Conservation (phyloP, 53 echinoderm and acorn worm species). For the Echinarachnius parma region DNA sequence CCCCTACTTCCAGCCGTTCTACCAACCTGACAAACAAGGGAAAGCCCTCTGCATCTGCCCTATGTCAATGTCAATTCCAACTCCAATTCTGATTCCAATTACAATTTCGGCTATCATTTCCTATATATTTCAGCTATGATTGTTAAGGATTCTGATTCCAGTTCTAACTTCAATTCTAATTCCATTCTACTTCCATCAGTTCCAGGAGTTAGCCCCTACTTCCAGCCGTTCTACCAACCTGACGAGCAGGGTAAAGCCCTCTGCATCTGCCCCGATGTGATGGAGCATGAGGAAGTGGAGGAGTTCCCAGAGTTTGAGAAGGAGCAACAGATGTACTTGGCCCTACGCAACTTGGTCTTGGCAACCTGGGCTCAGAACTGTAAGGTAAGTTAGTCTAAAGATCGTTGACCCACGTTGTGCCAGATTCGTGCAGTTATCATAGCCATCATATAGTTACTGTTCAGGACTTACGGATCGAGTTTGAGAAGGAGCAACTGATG, state of each 20-base stretch:
- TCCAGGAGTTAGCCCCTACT: slow-evolving; percentile 75
- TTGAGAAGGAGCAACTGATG: slow-evolving; percentile 92
- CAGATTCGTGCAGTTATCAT: no score
- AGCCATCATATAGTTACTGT: no score
- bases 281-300: slow-evolving; percentile 94
- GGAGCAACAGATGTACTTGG: slow-evolving; percentile 96
- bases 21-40: slow-evolving; percentile 92
- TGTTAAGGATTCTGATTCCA: no score
- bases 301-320: slow-evolving; percentile 93
- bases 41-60: slow-evolving; percentile 92
- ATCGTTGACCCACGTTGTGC: no score
- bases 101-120: no score
- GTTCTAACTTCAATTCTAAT: no score
- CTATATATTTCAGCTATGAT: no score
- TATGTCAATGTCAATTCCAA: slow-evolving; percentile 89
- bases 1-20: slow-evolving; percentile 97
- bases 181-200: slow-evolving; percentile 11
- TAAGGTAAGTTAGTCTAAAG: slow-evolving; percentile 78
- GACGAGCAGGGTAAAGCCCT: slow-evolving; percentile 94
- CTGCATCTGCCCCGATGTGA: slow-evolving; percentile 88
- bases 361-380: slow-evolving; percentile 83
- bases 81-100: no score
- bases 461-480: no score
- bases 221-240: slow-evolving; percentile 97
- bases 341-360: slow-evolving; percentile 76